Evolutionary conservation across 2,888 invertebrate genomes (phyloP), one percentile per base, ranked within the genome.

Genomic region (Xestia sexstrigata): DNA sequence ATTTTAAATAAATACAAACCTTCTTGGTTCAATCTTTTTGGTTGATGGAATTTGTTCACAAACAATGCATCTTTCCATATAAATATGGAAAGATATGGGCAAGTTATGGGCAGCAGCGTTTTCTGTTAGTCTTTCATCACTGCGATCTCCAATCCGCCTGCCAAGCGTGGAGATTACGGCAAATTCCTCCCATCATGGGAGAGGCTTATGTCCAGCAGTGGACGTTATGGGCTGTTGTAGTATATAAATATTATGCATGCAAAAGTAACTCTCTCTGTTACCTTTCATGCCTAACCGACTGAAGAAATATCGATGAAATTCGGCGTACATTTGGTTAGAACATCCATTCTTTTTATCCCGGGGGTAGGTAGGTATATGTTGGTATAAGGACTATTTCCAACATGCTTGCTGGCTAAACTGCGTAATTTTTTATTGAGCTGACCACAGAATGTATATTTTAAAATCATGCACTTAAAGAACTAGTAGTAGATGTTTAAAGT

Each of bases 1-100:
- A 47, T 63, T 71, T 79, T 63, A 45, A 62, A 77, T 45, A 20
- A 42, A 63, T 9, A 52, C 13, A 23, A 62, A 63, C 39, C 52
- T 6, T 26, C 26, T 47, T 30, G 17, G 35, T 8, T 15, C 2
- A 45, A 39, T 63, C 9, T 67, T 58, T 63, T 26, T 4, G 17
- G 62, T 79, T 71, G 2, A 26, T 45, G 9, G 9, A 45, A 35
- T 58, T 42, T 20, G 11, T 30, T 55, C 3, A 35, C 23, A 11
- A 35, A 35, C 42, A 42, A 42, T 9, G 9, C 42, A 42, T 7
- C 8, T 11, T 1, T 8, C 42, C 35, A 35, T 35, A 35, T 35
- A 35, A 35, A 35, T 35, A 35, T 35, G n/a, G n/a, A n/a, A n/a
- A n/a, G n/a, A n/a, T n/a, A n/a, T n/a, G n/a, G n/a, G n/a, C n/a